Conservation (phyloP, 1,140 invertebrate species). For the Drosophila varians region DNA sequence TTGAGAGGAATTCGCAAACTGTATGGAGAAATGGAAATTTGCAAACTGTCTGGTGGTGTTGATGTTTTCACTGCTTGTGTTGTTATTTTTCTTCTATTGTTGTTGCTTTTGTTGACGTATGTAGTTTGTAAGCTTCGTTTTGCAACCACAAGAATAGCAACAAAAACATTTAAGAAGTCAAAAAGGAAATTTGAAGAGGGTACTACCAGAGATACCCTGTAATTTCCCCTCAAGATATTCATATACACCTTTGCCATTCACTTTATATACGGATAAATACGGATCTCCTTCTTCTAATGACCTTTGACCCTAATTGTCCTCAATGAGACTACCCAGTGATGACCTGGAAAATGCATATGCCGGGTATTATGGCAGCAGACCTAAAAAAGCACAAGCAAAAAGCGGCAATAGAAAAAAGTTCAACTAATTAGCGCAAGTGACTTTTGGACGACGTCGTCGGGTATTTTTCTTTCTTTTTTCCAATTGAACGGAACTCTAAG, state of each 20-base stretch:
- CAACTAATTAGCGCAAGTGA: slow-evolving; percentile 80
- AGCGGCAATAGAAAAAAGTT: slow-evolving; percentile 56
- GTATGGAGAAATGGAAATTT: slow-evolving; percentile 23
- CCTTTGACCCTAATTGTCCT: background rate
- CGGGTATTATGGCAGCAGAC: slow-evolving; percentile 28
- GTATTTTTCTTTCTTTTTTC: slow-evolving; percentile 1
- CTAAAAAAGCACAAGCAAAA: slow-evolving; percentile 6
- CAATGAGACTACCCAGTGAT: background rate
- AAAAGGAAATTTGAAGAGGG: background rate
- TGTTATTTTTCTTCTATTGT: background rate
- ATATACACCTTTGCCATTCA: too few relatives aligned
- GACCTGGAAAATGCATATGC: slow-evolving; percentile 30
- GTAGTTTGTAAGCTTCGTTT: slow-evolving; percentile 46
- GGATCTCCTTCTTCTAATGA: background rate
- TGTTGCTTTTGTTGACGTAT: background rate
- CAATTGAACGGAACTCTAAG: slow-evolving; percentile 33
- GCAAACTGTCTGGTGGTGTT: slow-evolving; percentile 28
- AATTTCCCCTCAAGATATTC: too few relatives aligned
- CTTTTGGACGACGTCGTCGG: slow-evolving; percentile 56
- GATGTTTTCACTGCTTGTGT: slow-evolving; percentile 3
- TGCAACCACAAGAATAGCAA: slow-evolving; percentile 50
- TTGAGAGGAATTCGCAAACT: slow-evolving; percentile 26
- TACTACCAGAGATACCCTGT: background rate
- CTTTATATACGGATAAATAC: too few relatives aligned
- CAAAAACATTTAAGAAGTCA: slow-evolving; percentile 11